Base-by-base conservation (phyloP, 2,113 vertebrate species). In the Anarrhichthys ocellatus region DNA sequence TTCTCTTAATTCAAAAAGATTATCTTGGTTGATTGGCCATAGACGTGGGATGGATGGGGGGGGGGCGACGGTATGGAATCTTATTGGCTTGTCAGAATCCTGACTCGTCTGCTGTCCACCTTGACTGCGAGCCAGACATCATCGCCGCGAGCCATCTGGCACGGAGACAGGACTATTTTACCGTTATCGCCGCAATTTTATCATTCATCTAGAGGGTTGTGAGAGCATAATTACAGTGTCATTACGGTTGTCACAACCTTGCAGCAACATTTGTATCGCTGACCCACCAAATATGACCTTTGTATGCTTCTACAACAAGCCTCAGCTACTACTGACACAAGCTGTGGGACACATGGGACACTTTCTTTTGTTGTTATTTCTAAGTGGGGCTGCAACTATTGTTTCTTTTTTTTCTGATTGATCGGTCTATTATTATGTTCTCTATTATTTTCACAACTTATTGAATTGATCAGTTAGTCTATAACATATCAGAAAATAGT, bases 1-100 rank as follows among this genome's bases (percentile, higher is more conserved):
- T 91, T 86, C 13, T 93, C 87, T 86, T 94, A 94, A 95, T 95
- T 95, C 93, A 91, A 94, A 93, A 93, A 95, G 94, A 95, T 95
- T 94, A 95, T 95, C 93, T 91, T 64, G 76, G 86, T 80, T 86
- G 92, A 94, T 94, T 92, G 92, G 82, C 87, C 81, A 71, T 83
- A 85, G 86, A 91, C 89, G 90, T 87, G 80, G 87, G 81, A 83
- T 56, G 71, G 72, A 80, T 59, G 84, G 65, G 29, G 29, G 29
- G 29, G 29, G 81, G 78, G 67, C 44, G 8, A n/a, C 7, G 77
- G 75, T 65, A 52, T 63, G 74, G 86, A 83, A 79, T 85, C 72
- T 34, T 79, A 87, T 87, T 83, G 86, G 81, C 82, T 70, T 66
- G 91, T 92, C 89, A 83, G 79, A 88, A 62, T 20, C 54, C 65